A percentile compares a stretch with the other conserved stretches of the same genome.
Conservation (phyloP, 2,113 vertebrate species). For the Sturnira hondurensis region DNA sequence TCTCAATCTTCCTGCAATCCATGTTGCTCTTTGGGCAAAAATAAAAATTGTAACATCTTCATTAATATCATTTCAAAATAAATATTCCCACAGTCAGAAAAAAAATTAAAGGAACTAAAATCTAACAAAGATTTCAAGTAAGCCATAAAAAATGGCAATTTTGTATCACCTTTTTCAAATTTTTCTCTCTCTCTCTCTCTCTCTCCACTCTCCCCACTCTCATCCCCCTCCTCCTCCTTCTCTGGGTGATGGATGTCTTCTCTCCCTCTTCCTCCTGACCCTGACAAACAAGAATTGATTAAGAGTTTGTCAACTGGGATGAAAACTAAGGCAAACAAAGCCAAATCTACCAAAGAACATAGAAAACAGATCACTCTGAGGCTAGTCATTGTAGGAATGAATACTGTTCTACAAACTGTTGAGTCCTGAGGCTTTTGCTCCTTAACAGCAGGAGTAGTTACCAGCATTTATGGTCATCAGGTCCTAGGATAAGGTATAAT, state of each 20-base stretch:
- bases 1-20: not conserved
- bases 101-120: not conserved
- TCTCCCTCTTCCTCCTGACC: not conserved
- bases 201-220: too few relatives aligned
- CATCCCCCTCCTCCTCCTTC: too few relatives aligned
- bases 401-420: not conserved
- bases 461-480: not conserved
- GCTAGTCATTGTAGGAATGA: not conserved
- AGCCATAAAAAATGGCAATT: not conserved
- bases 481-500: not conserved
- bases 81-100: not conserved
- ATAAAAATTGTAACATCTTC: not conserved
- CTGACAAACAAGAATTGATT: not conserved
- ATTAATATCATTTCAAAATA: not conserved
- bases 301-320: not conserved
- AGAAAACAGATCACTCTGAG: not conserved
- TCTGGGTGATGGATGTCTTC: not conserved
- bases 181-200: not conserved
- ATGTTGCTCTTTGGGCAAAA: not conserved
- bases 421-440: not conserved
- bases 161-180: not conserved
- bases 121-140: not conserved
- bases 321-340: not conserved
- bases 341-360: not conserved
- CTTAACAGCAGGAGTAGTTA: not conserved